Percentiles rank a stretch among this genome's conserved stretches.
Conservation (phyloP, 1,140 invertebrate genomes). For the Dendrolimus kikuchii region DNA sequence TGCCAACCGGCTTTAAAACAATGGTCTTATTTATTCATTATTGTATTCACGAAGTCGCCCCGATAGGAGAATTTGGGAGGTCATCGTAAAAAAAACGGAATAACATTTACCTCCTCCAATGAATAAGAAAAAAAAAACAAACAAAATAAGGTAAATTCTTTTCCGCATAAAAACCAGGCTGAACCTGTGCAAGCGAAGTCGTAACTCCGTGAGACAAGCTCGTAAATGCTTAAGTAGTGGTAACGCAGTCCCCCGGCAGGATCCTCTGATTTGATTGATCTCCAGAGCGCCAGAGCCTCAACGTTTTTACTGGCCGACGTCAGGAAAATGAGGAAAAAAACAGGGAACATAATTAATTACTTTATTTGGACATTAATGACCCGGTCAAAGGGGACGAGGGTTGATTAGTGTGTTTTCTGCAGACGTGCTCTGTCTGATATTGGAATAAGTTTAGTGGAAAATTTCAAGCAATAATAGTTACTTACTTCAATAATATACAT, state of each 20-base stretch:
- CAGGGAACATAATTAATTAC: constrained; percentile 64
- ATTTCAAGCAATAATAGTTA: neutral
- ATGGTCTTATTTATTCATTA: constrained; percentile 7
- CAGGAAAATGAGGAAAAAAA: constrained; percentile 58
- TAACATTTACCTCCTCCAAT: constrained; percentile 22
- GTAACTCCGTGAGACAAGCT: constrained; percentile 44
- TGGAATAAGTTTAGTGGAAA: constrained; percentile 21
- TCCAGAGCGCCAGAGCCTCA: constrained; percentile 30
- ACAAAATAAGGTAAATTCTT: constrained; percentile 22
- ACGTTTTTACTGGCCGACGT: constrained; percentile 52
- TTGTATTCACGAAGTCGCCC: constrained; percentile 2
- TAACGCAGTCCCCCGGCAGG: constrained; percentile 31
- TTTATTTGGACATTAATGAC: constrained; percentile 68
- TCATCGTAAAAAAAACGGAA: constrained; percentile 13
- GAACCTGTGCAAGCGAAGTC: constrained; percentile 32
- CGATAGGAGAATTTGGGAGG: constrained; percentile 5
- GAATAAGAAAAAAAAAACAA: constrained; percentile 28
- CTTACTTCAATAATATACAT: too few relatives aligned
- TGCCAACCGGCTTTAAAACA: too few relatives aligned
- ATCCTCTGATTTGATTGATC: constrained; percentile 64
- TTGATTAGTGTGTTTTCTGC: constrained; percentile 51
- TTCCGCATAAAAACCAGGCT: constrained; percentile 24
- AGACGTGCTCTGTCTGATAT: constrained; percentile 28
- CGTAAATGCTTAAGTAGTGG: constrained; percentile 54
- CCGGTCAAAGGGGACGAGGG: constrained; percentile 46